Base-by-base conservation (phyloP, 2,113 vertebrate species). In the Pagrus major region DNA sequence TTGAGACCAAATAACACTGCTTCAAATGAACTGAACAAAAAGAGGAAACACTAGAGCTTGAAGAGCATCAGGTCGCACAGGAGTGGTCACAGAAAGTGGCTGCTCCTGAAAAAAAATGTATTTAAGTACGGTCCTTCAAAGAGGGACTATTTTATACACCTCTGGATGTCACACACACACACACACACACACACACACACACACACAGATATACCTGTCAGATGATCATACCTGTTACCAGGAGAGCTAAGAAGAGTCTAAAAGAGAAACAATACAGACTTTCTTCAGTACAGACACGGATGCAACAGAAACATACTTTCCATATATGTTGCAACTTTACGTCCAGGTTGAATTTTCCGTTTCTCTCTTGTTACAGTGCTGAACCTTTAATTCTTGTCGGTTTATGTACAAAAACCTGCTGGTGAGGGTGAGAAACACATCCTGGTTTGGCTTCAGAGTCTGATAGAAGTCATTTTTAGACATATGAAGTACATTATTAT, bases 1-100 rank as follows among this genome's bases (percentile, higher is more conserved):
- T 65, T 55, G 10, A 65, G 27, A 20, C 33, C 37, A 55, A 55
- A 75, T 55, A 33, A 75, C 21, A 12, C 6, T 6, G 25, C 33
- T 54, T 52, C 18, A 33, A 33, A 37, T 37, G 55, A 72, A 47
- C 54, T 5, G 70, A 20, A 5, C n/a, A 1, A 27, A 46, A 75
- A 75, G 25, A 55, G 72, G 27, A 65, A 75, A 75, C 60, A 55
- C 60, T 47, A 0, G 37, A 54, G 72, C 41, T 4, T 37, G 71
- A 51, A 61, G 39, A 39, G 56, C 58, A 15, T 5, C 23, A 1
- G 14, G 37, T 42, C 23, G 1, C 71, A 56, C 35, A 18, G 3
- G 54, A 74, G 59, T 21, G n/a, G 70, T 18, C 29, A 2, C n/a
- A 18, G 23, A 3, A 23, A 74, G 71, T n/a, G 71, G 46, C 37